Conservation (phyloP, 2,113 vertebrate genomes). For the Psilopogon haemacephalus region DNA sequence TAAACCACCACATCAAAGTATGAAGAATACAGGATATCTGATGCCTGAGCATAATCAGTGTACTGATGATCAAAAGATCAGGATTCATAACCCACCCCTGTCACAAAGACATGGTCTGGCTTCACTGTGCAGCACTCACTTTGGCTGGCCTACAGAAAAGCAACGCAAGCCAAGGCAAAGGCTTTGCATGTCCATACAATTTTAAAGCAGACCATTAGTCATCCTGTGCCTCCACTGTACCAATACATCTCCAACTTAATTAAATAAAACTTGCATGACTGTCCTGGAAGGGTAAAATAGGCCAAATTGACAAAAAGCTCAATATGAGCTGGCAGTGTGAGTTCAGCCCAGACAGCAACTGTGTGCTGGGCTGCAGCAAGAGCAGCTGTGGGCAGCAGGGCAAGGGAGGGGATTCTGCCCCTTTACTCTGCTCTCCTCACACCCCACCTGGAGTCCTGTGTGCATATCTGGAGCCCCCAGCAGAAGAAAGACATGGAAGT, state of each 20-base stretch:
- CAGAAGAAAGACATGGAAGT: too few relatives aligned
- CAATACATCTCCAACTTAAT: not conserved
- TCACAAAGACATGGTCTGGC: not conserved
- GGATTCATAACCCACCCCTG: not conserved
- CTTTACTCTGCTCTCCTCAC: too few relatives aligned
- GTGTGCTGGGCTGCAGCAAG: too few relatives aligned
- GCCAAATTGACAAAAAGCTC: too few relatives aligned
- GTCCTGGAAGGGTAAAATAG: too few relatives aligned
- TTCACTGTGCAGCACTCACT: accelerated
- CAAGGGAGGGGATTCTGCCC: too few relatives aligned
- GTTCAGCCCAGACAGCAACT: too few relatives aligned
- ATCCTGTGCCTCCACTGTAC: not conserved
- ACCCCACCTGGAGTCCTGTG: too few relatives aligned
- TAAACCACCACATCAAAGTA: too few relatives aligned
- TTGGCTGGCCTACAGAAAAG: not conserved
- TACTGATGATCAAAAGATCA: not conserved
- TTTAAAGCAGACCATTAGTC: not conserved
- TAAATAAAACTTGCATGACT: not conserved
- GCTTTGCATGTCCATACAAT: not conserved
- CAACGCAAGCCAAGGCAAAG: not conserved
- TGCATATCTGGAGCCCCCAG: too few relatives aligned
- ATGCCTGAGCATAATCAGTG: not conserved
- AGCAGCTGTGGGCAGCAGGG: too few relatives aligned
- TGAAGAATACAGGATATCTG: not conserved
- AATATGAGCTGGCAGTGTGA: too few relatives aligned